Base-by-base conservation (phyloP, 37 sponge, comb jelly and placozoan species). In the Mnemiopsis leidyi region DNA sequence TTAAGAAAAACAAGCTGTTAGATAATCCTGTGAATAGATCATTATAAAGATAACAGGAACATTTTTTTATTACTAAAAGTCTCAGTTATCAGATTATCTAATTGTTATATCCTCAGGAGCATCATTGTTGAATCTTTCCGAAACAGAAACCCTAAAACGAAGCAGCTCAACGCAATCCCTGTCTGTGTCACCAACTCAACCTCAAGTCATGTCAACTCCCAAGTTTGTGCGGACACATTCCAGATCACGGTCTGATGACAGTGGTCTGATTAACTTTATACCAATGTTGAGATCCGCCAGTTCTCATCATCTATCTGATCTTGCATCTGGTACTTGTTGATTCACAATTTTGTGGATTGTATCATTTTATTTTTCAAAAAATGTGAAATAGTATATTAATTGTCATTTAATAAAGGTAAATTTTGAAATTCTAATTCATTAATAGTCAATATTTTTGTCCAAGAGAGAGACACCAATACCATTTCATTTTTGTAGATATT, bases 171-270 rank as follows among this genome's bases (percentile, higher is more conserved):
- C 61, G 5, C 61, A 48, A 5, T 48, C 61, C 61, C 61, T 48
- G 9, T 48, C 61, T 13, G 13, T 48, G 13, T 48, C 61, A 48
- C 61, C 61, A 48, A 48, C 61, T 48, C 61, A 48, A 48, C 61
- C 61, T 13, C 61, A 48, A 5, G 61, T 48, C 9, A 48, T 13
- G 13, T 18, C 61, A 5, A 48, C 61, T 5, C 61, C 61, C 61
- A 48, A 48, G 61, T 48, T 48, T 13, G 61, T 48, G 61, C 61
- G 61, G 61, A 48, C 61, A 48, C 61, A 48, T 71, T 71, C 75
- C 75, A 71, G 75, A 26, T 71, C 75, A 5, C 5, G 75, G 23
- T 71, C 75, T 7, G 75, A 71, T 71, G 75, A 71, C 75, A 71
- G 30, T 29, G 75, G 30, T 29, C 75, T 71, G 75, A 71, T 71